Evolutionary conservation across 1,140 invertebrate genomes (phyloP).

Genomic region (Eumeta japonica): DNA sequence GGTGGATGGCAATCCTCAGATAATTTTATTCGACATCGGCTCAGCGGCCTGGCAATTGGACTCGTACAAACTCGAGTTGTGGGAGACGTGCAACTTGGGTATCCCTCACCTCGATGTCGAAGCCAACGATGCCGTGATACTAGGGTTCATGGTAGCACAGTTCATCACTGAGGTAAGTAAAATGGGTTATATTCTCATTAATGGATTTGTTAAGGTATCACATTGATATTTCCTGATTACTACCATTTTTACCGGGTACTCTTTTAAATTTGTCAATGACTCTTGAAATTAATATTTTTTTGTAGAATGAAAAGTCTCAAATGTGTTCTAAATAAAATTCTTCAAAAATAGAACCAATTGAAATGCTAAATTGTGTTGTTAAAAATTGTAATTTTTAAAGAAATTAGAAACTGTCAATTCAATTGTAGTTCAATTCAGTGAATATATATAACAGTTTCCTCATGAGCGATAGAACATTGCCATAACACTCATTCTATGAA

Average conservation of each 20-base stretch:
- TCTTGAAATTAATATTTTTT: too few species aligned
- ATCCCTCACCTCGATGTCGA: constrained; percentile 95
- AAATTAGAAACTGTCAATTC: too few species aligned
- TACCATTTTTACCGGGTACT: background rate
- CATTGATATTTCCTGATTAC: constrained; percentile 6
- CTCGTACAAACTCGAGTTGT: constrained; percentile 93
- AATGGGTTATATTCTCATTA: constrained; percentile 5
- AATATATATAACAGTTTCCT: too few species aligned
- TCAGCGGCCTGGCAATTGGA: constrained; percentile 95
- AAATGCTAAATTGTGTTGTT: too few species aligned
- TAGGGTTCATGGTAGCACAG: constrained; percentile 94
- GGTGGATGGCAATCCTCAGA: constrained; percentile 98
- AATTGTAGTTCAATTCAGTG: too few species aligned
- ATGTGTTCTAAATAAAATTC: too few species aligned
- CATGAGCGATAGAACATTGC: too few species aligned
- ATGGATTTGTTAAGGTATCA: background rate
- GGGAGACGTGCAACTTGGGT: constrained; percentile 82
- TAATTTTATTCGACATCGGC: constrained; percentile 97
- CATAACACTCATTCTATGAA: too few species aligned
- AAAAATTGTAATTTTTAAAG: too few species aligned
- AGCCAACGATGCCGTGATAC: constrained; percentile 94
- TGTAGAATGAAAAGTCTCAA: too few species aligned
- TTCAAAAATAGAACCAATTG: too few species aligned
- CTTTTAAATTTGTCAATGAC: background rate
- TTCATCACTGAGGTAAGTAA: constrained; percentile 82